Evolutionary conservation across 2,797 vertebrate genomes (phyloP).

Genomic region (Staurois parvus): DNA sequence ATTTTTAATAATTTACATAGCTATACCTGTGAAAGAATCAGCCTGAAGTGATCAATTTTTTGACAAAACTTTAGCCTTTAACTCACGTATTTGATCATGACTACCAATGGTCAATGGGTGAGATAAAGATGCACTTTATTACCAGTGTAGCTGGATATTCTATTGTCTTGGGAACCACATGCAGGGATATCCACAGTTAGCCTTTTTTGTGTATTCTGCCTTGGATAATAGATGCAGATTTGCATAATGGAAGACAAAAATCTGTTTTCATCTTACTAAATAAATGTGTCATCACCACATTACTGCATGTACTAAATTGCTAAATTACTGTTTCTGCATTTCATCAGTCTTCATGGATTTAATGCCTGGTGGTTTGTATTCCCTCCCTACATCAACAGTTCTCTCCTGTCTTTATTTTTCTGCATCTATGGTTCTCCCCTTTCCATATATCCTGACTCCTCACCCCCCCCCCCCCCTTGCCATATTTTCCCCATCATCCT

Average conservation of each 20-base stretch:
- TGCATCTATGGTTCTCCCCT: conserved; percentile 13
- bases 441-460: conserved; percentile 13
- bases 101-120: background rate
- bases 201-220: too few species aligned
- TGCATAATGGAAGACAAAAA: background rate
- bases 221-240: background rate
- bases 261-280: background rate
- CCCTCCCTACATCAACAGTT: background rate
- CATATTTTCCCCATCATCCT: conserved; percentile 30
- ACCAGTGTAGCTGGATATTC: background rate
- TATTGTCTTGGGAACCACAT: background rate
- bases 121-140: background rate
- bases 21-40: too few species aligned
- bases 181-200: too few species aligned
- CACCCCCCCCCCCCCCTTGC: background rate
- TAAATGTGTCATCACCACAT: background rate
- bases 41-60: too few species aligned
- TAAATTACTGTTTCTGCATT: background rate
- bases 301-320: background rate
- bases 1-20: too few species aligned
- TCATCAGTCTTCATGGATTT: conserved; percentile 9
- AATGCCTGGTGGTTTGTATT: background rate
- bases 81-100: background rate
- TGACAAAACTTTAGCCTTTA: background rate
- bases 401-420: background rate